These are phyloP conservation scores for Drosophila carrolli DNA, from an alignment of 1,140 invertebrate genomes.

Conservation along the genomic window DNA sequence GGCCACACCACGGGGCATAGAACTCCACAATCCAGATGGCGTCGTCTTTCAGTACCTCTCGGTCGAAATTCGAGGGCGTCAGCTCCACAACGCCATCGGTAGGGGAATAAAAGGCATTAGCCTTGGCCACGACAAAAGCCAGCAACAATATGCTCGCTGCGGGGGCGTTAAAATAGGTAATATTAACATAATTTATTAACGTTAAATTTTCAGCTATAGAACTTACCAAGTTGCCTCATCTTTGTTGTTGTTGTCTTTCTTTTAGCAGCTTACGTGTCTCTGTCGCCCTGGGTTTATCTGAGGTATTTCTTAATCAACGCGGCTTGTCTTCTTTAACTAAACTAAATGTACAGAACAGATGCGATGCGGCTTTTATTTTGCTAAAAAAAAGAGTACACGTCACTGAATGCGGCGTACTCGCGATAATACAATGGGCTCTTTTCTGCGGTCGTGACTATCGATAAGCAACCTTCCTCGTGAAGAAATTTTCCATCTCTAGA, in stretches of 20 bases:
- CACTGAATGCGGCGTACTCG: slow-evolving; percentile 12
- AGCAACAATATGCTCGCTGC: slow-evolving; percentile 59
- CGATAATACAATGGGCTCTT: neutral
- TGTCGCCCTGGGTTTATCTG: slow-evolving; percentile 1
- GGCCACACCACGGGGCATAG: slow-evolving; percentile 97
- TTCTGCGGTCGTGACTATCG: neutral
- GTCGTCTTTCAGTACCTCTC: slow-evolving; percentile 92
- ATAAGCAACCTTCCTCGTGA: neutral
- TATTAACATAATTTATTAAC: neutral
- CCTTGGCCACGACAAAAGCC: slow-evolving; percentile 49
- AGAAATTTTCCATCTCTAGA: no score
- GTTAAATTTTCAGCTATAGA: neutral
- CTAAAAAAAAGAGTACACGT: slow-evolving; percentile 30
- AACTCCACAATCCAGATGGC: slow-evolving; percentile 95
- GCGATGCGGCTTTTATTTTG: slow-evolving; percentile 28
- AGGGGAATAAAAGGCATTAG: slow-evolving; percentile 90
- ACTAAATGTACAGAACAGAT: neutral
- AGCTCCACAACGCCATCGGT: slow-evolving; percentile 95
- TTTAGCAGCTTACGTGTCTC: slow-evolving; percentile 15
- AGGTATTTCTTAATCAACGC: slow-evolving; percentile 16
- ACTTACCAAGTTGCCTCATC: slow-evolving; percentile 18
- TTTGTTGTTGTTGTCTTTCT: neutral
- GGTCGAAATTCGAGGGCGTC: slow-evolving; percentile 96
- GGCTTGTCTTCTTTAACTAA: neutral
- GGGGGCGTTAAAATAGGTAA: slow-evolving; percentile 18